These are phyloP conservation scores for Frankliniella fusca DNA, from an alignment of 2,888 invertebrate species.

Conservation along the genomic window DNA sequence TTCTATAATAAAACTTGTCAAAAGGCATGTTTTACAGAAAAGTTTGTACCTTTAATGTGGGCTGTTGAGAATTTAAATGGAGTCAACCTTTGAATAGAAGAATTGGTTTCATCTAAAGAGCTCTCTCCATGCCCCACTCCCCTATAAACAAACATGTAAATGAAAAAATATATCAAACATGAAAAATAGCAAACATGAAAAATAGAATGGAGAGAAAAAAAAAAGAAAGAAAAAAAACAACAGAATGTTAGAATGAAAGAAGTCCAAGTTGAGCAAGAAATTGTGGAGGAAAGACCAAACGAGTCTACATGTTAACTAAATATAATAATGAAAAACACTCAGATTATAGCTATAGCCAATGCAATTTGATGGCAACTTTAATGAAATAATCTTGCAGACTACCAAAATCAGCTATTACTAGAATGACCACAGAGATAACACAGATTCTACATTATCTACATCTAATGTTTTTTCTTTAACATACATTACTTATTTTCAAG, in stretches of 20 bases:
- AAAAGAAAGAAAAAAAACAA: background rate
- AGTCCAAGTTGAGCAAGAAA: background rate
- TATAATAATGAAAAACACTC: background rate
- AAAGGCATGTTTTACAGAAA: too few species aligned
- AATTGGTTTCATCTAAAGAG: conserved; percentile 57
- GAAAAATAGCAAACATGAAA: background rate
- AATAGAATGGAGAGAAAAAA: background rate
- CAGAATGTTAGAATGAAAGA: background rate
- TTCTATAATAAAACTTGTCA: background rate
- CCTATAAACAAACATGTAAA: conserved; percentile 34
- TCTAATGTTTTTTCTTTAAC: background rate
- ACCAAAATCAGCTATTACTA: background rate
- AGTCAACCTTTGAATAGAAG: conserved; percentile 67
- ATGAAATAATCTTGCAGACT: background rate
- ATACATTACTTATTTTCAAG: background rate
- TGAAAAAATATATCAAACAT: background rate
- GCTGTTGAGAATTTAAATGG: conserved; percentile 78
- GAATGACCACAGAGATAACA: background rate
- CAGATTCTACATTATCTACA: background rate
- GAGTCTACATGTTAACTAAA: too few species aligned
- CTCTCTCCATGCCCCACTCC: conserved; percentile 46
- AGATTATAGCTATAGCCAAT: background rate
- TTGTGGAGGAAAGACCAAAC: background rate
- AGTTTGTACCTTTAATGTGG: conserved; percentile 54
- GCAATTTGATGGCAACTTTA: background rate